Evolutionary conservation across 2,797 vertebrate species (phyloP).

Genomic region (Anomalospiza imberbis): DNA sequence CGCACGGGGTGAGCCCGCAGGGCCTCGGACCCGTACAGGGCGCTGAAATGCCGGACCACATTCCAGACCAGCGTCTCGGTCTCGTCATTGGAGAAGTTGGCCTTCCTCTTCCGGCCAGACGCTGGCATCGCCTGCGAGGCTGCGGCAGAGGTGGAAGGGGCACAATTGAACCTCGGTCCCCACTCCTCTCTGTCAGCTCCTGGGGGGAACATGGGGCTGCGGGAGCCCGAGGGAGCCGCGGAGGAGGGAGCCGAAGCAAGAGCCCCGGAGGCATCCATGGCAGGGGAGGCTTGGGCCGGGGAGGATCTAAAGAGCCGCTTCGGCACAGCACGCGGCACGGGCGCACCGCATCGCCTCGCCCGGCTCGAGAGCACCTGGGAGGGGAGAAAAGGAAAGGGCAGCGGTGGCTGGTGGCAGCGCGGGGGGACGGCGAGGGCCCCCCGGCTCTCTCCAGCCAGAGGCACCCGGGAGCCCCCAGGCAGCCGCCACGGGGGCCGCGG

Average conservation of each 20-base stretch:
- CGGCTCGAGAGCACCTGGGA: conserved; percentile 49
- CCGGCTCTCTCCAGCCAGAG: background rate
- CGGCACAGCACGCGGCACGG: conserved; percentile 28
- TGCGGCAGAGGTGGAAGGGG: conserved; percentile 51
- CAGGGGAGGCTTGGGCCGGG: conserved; percentile 41
- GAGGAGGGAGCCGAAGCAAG: conserved; percentile 53
- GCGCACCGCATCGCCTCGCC: conserved; percentile 54
- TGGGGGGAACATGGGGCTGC: conserved; percentile 59
- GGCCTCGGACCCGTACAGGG: conserved; percentile 71
- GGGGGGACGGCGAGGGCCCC: background rate
- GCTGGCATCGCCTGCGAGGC: conserved; percentile 58
- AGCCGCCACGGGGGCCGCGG: background rate
- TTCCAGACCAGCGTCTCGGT: conserved; percentile 71
- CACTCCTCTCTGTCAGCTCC: conserved; percentile 58
- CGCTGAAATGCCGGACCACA: conserved; percentile 71
- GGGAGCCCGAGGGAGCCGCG: conserved; percentile 20
- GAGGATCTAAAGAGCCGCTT: conserved; percentile 23
- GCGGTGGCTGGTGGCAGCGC: background rate
- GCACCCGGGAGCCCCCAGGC: background rate
- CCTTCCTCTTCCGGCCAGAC: conserved; percentile 69
- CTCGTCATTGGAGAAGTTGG: conserved; percentile 75
- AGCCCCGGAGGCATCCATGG: conserved; percentile 39
- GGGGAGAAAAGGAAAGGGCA: conserved; percentile 47
- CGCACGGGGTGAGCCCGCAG: conserved; percentile 70
- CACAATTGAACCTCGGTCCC: conserved; percentile 60